Conservation (phyloP, 2,888 invertebrate genomes). For the Hermaeophaga mercurialis region DNA sequence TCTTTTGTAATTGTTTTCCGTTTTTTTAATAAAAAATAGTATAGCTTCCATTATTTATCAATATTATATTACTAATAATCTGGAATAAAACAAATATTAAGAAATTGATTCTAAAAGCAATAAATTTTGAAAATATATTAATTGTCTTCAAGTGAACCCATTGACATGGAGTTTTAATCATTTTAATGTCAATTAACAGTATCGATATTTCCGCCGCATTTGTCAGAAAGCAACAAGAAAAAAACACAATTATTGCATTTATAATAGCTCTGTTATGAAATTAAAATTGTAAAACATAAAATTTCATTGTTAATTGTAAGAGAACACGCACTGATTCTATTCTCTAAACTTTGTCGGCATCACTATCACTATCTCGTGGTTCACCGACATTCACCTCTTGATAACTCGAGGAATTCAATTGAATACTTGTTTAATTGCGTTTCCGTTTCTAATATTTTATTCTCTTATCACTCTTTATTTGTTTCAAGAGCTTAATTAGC, state of each 20-base stretch:
- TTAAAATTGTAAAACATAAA: constrained; percentile 24
- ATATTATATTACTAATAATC: too few relatives aligned
- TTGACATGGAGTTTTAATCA: constrained; percentile 13
- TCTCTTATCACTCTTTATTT: constrained; percentile 11
- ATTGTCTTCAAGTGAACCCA: constrained; percentile 1
- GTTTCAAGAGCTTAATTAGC: constrained; percentile 5
- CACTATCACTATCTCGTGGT: constrained; percentile 19
- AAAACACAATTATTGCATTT: constrained; percentile 22
- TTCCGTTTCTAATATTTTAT: constrained; percentile 20
- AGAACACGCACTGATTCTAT: constrained; percentile 24
- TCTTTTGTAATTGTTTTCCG: too few relatives aligned
- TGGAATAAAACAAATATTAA: not conserved
- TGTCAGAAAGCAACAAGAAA: constrained; percentile 1
- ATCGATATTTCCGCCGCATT: constrained; percentile 18
- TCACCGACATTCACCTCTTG: constrained; percentile 12
- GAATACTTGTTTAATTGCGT: constrained; percentile 20
- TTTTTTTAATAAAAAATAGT: too few relatives aligned
- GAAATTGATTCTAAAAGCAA: not conserved
- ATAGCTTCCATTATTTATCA: too few relatives aligned
- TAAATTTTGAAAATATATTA: not conserved
- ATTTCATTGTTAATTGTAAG: constrained; percentile 23
- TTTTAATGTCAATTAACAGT: constrained; percentile 16
- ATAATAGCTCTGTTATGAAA: constrained; percentile 22
- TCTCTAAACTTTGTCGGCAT: constrained; percentile 21
- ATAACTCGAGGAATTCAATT: constrained; percentile 19